Evolutionary conservation across 2,888 invertebrate species (phyloP), one percentile per base, ranked within the genome.

Genomic region (Sisyra terminalis): DNA sequence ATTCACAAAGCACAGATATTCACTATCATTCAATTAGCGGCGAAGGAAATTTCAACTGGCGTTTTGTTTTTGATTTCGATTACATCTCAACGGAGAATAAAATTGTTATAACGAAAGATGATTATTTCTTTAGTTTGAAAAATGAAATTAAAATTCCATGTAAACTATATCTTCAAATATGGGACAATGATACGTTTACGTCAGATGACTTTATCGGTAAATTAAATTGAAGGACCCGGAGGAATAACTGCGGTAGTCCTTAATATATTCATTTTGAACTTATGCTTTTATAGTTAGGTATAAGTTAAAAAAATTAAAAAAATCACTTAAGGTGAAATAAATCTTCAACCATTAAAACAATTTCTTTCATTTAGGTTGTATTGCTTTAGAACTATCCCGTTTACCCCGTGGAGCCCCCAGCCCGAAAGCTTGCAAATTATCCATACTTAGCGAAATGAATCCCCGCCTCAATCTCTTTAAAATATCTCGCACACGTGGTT

Each of bases 1-100:
- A 78, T 50, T 65, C 70, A 13, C 90, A 90, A 59, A 70, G 70
- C 42, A 89, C 89, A 3, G 89, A 92, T 58, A 71, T 88, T 16
- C 87, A 89, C 61, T 85, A 83, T 60, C 73, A 78, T 58, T 86
- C 81, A 8, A 55, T 78, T 43, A 75, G 71, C 8, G 88, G 88
- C 1, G 83, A 82, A 51, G 87, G 82, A 0, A 77, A 75, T 56
- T 90, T 92, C 64, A 92, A 92, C 62, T 92, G 90, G 90, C 67
- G 90, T 49, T 87, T 92, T 67, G 66, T 89, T 46, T 92, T 88
- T 54, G 70, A 72, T 6, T 75, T 92, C 47, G 71, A 75, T 46
- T 92, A 86, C 56, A 70, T 83, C 38, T 69, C 71, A 42, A 71
- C 78, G 1, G 86, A 88, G 57, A 78, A 80, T 54, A 78, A 72